Conservation (phyloP, 2,797 vertebrate genomes). For the Parambassis ranga region DNA sequence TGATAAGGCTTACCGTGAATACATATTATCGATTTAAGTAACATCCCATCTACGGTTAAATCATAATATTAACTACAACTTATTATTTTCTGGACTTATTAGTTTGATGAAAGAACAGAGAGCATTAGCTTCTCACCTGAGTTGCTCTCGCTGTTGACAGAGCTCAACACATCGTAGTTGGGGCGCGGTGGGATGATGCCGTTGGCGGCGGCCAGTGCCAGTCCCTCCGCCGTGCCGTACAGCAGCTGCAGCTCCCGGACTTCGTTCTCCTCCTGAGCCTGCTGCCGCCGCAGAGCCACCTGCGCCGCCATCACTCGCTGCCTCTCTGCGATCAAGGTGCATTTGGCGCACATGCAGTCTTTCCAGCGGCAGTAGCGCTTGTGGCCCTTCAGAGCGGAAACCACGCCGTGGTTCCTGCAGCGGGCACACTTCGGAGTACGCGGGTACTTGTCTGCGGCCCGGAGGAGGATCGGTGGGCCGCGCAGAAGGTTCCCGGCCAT, state of each 20-base stretch:
- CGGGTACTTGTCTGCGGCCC: conserved; percentile 95
- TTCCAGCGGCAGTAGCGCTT: conserved; percentile 99
- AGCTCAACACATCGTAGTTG: conserved; percentile 91
- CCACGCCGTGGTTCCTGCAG: conserved; percentile 96
- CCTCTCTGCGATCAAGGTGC: conserved; percentile 94
- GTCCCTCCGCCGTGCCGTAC: conserved; percentile 94
- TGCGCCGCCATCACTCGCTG: conserved; percentile 98
- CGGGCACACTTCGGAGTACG: conserved; percentile 98
- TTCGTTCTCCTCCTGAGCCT: conserved; percentile 97
- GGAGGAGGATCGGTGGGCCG: conserved; percentile 88
- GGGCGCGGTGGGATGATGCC: conserved; percentile 95
- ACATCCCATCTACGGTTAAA: too few species aligned
- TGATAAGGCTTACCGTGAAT: too few species aligned
- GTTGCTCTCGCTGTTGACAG: conserved; percentile 82
- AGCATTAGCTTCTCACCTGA: conserved; percentile 71
- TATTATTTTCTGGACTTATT: too few species aligned
- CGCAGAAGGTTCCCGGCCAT: conserved; percentile 88
- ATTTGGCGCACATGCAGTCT: conserved; percentile 98
- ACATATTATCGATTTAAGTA: too few species aligned
- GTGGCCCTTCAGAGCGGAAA: conserved; percentile 96
- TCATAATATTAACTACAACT: too few species aligned
- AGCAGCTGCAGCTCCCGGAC: conserved; percentile 95
- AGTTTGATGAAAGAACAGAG: too few species aligned
- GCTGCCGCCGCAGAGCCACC: conserved; percentile 93
- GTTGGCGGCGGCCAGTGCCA: conserved; percentile 95